phyloP scores from a whole-genome alignment of 2,888 invertebrate genomes.

The Aphodius granarius region DNA sequence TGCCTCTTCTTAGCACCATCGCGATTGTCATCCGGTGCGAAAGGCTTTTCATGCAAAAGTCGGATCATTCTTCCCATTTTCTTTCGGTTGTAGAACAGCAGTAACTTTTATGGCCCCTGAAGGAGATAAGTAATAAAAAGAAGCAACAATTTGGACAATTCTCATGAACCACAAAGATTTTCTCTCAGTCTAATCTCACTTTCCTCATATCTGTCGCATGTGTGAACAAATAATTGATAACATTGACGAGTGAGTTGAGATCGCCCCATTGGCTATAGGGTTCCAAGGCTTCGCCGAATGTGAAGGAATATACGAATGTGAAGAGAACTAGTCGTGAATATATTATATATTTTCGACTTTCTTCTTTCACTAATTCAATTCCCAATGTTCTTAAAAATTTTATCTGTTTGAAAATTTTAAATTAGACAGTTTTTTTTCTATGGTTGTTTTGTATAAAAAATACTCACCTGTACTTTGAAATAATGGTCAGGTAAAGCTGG shows the following conservation, averaged over 20 bases:
- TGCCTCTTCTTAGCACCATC: slow-evolving; percentile 26
- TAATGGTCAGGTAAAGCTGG: slow-evolving; percentile 19
- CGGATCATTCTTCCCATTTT: slow-evolving; percentile 31
- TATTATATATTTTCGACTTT: slow-evolving; percentile 18
- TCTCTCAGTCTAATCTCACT: too few species aligned
- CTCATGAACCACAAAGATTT: too few species aligned
- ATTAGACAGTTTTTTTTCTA: background rate
- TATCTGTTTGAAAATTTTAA: slow-evolving; percentile 13
- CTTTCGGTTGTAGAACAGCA: slow-evolving; percentile 32
- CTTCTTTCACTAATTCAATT: slow-evolving; percentile 23
- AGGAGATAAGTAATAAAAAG: background rate
- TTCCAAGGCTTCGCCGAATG: slow-evolving; percentile 20
- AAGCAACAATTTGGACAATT: background rate
- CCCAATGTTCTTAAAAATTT: slow-evolving; percentile 20
- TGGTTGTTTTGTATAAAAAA: background rate
- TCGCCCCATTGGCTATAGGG: slow-evolving; percentile 24
- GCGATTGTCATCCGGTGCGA: slow-evolving; percentile 27
- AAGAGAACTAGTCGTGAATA: slow-evolving; percentile 20
- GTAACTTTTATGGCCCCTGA: slow-evolving; percentile 32
- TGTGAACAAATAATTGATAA: slow-evolving; percentile 22
- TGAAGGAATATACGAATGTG: slow-evolving; percentile 19
- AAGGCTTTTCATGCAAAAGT: slow-evolving; percentile 29
- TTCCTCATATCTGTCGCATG: slow-evolving; percentile 18
- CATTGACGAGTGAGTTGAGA: slow-evolving; percentile 16
- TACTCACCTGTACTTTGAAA: slow-evolving; percentile 20